phyloP scores from a whole-genome alignment of 2,797 vertebrate species.

The Prionace glauca region DNA sequence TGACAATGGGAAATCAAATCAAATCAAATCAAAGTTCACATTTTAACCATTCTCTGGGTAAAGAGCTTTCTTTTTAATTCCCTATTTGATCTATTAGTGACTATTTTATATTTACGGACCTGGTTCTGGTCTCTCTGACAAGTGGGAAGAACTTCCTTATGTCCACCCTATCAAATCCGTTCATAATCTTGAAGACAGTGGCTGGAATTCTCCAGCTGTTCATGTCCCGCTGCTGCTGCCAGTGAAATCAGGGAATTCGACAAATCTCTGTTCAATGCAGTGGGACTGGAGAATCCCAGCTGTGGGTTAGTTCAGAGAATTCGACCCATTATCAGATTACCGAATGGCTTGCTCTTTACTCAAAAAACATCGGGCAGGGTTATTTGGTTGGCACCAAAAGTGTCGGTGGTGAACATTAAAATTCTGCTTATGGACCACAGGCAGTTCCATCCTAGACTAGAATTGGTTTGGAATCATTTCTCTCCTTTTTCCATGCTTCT shows the following conservation, averaged over 20 bases:
- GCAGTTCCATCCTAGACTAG: not conserved
- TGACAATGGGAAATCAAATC: too few relatives aligned
- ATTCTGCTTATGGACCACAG: not conserved
- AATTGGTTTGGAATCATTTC: not conserved
- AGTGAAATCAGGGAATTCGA: too few relatives aligned
- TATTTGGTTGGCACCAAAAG: too few relatives aligned
- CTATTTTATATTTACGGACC: not conserved
- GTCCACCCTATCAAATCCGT: not conserved
- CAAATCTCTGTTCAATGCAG: too few relatives aligned
- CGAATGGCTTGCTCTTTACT: not conserved
- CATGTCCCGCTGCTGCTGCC: too few relatives aligned
- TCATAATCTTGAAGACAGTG: not conserved
- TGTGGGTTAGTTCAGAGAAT: too few relatives aligned
- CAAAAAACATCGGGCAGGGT: not conserved
- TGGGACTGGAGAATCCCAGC: too few relatives aligned
- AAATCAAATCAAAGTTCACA: not conserved
- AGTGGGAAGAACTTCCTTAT: not conserved
- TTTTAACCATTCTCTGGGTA: not conserved
- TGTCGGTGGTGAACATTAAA: too few relatives aligned
- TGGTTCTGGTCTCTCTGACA: not conserved
- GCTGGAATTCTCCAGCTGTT: too few relatives aligned
- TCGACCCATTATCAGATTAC: too few relatives aligned
- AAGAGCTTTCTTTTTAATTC: not conserved
- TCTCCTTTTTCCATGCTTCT: not conserved
- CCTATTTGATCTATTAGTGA: not conserved